Conservation (phyloP, 2,113 vertebrate genomes). For the Typhlomys cinereus region DNA sequence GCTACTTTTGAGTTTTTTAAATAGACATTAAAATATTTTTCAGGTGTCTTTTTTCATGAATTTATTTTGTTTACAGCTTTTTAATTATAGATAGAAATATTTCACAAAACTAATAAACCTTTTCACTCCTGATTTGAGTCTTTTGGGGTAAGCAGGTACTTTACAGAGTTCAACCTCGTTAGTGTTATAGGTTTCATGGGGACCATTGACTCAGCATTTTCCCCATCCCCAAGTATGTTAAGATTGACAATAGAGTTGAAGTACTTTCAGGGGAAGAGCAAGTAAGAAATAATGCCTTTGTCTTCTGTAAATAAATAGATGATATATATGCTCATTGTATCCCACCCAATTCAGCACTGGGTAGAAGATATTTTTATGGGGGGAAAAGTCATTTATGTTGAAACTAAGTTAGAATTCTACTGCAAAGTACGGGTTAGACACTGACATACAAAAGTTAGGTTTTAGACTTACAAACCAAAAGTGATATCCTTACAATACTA, state of each 20-base stretch:
- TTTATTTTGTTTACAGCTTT: conserved; percentile 9
- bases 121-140: background rate
- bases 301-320: conserved; percentile 13
- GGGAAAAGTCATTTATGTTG: background rate
- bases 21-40: background rate
- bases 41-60: background rate
- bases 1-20: background rate
- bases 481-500: background rate
- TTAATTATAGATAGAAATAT: conserved; percentile 2
- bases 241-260: background rate
- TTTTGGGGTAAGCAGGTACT: background rate
- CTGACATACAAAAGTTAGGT: background rate
- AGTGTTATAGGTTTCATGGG: background rate
- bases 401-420: conserved; percentile 3
- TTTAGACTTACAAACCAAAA: background rate
- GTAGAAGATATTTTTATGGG: conserved; percentile 15
- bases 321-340: background rate
- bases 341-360: background rate
- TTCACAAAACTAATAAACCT: background rate
- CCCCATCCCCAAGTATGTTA: background rate
- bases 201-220: background rate
- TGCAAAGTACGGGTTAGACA: background rate
- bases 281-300: background rate
- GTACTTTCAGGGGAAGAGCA: background rate
- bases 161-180: background rate